These are phyloP conservation scores for Crocuta crocuta DNA, from an alignment of 2,113 vertebrate species.

Conservation along the genomic window DNA sequence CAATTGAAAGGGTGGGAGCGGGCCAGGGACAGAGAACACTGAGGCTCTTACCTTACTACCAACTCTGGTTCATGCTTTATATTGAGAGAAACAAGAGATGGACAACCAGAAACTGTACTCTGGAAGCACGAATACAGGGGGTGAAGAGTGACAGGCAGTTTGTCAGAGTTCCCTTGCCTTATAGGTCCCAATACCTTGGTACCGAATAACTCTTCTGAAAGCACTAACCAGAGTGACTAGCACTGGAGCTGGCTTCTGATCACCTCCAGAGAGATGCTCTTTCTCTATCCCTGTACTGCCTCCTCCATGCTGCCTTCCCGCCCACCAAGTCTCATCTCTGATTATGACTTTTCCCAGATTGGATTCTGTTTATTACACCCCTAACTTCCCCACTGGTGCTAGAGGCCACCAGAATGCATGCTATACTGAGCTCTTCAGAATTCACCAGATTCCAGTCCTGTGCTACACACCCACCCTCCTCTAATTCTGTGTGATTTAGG, in stretches of 20 bases:
- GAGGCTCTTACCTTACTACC: background rate
- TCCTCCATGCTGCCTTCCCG: background rate
- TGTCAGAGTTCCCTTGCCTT: background rate
- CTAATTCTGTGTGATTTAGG: slow-evolving; percentile 49
- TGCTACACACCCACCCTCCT: background rate
- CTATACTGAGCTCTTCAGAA: slow-evolving; percentile 29
- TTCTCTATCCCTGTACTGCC: background rate
- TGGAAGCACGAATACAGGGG: background rate
- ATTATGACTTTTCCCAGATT: background rate
- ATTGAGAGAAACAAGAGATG: background rate
- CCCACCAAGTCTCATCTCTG: background rate
- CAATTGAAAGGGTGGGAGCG: background rate
- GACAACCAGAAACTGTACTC: background rate
- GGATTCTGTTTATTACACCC: slow-evolving; percentile 16
- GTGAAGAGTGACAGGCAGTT: background rate
- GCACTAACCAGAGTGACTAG: background rate
- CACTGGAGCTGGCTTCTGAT: background rate
- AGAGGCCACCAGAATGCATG: background rate
- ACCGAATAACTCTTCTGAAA: background rate
- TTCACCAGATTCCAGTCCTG: slow-evolving; percentile 5
- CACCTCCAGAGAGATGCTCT: background rate
- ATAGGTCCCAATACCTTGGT: background rate
- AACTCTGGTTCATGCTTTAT: background rate
- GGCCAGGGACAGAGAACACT: background rate
- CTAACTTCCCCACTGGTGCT: background rate